Evolutionary conservation across 1,140 invertebrate species (phyloP), one percentile per base, ranked within the genome.

Genomic region (Augochlora pura): DNA sequence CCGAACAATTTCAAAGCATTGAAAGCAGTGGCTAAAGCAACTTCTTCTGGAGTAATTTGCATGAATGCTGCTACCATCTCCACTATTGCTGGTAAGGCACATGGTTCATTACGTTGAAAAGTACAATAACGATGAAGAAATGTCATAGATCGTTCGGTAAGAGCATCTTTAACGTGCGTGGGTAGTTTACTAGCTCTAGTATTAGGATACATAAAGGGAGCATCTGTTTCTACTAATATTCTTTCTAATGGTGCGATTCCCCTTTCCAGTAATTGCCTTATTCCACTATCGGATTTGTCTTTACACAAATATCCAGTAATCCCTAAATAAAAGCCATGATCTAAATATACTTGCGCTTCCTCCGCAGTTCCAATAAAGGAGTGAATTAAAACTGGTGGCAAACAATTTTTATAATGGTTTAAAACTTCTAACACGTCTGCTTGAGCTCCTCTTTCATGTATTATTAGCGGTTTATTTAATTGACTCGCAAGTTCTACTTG

Each of bases 121-220:
- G 97, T 98, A 92, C 97, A 98, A 93, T 98, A 98, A 81, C 96
- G 94, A 83, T 94, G 94, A 83, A 96, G 91, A 90, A 95, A 96
- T 71, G 92, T 94, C 86, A 94, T 90, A n/a, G 95, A 98, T 94
- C 97, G 95, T 93, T 98, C 96, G 12, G 97, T 98, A 64, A 99
- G 93, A 60, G 95, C 95, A 86, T 97, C 96, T 93, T 98, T 98
- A 8, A 99, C 96, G 89, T 97, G 95, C 73, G 95, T 90, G 42
- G 97, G 97, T 85, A 99, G 91, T 92, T 99, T 99, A 25, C 97
- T 98, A 69, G 98, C 98, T 90, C 98, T 94, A 63, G 97, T 97
- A 90, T 99, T 99, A 0, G 98, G 98, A 92, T 98, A 99, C 97
- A 99, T 98, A 88, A 98, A 99, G 0, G 98, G 98, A 14, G 98